phyloP scores from a whole-genome alignment of 1,140 invertebrate species.

The Bombyx mori region ASM3026992v2 NC_085118.1:10468501-10469000 shows the following conservation, averaged over 20 bases:
- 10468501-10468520: too few relatives aligned
- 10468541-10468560: neutral
- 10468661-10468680: neutral
- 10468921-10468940: slow-evolving; percentile 68
- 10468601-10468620: neutral
- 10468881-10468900: slow-evolving; percentile 25
- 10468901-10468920: slow-evolving; percentile 41
- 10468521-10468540: too few relatives aligned
- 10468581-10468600: neutral
- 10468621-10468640: neutral
- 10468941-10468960: slow-evolving; percentile 72
- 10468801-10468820: slow-evolving; percentile 62
- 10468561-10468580: neutral
- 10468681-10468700: slow-evolving; percentile 35
- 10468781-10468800: slow-evolving; percentile 42
- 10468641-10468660: neutral
- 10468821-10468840: slow-evolving; percentile 35
- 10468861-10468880: slow-evolving; percentile 33
- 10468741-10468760: slow-evolving; percentile 55
- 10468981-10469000: slow-evolving; percentile 60
- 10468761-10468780: slow-evolving; percentile 68
- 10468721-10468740: slow-evolving; percentile 43
- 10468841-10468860: slow-evolving; percentile 41
- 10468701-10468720: slow-evolving; percentile 40
- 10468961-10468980: slow-evolving; percentile 69